phyloP scores from a whole-genome alignment of 2,113 vertebrate genomes.

The Tenrec ecaudatus region DNA sequence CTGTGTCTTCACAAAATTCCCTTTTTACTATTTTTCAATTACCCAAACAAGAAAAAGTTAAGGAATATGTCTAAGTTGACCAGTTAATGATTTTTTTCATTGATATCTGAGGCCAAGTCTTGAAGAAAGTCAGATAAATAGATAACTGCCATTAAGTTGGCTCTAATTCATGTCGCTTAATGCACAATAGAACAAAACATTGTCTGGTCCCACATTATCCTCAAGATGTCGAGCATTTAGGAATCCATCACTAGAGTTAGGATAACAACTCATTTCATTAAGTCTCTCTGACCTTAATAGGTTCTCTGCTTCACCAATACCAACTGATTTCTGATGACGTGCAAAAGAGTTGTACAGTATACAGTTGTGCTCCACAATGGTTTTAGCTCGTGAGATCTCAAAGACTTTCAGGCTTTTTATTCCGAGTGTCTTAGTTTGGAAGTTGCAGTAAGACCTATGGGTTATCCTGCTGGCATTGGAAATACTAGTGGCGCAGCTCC shows the following conservation, averaged over 20 bases:
- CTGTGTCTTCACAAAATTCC: neutral
- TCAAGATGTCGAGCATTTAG: neutral
- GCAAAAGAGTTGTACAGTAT: neutral
- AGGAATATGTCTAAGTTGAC: neutral
- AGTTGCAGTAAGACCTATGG: neutral
- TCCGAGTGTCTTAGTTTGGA: neutral
- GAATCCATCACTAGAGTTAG: neutral
- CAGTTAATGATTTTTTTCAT: neutral
- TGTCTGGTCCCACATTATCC: too few species aligned
- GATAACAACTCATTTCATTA: neutral
- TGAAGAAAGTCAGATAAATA: neutral
- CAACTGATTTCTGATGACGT: neutral
- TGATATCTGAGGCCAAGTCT: neutral
- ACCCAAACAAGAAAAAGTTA: neutral
- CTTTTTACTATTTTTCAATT: slow-evolving; percentile 19
- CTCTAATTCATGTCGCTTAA: neutral
- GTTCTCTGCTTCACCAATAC: neutral
- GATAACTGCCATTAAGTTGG: neutral
- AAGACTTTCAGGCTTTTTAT: neutral
- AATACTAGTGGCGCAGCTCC: neutral
- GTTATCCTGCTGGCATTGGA: neutral
- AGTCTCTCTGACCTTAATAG: neutral
- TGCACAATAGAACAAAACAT: neutral
- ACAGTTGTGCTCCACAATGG: neutral
- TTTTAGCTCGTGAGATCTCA: neutral